Evolutionary conservation across 2,888 invertebrate species (phyloP).

Genomic region (Aporophyla lueneburgensis): DNA sequence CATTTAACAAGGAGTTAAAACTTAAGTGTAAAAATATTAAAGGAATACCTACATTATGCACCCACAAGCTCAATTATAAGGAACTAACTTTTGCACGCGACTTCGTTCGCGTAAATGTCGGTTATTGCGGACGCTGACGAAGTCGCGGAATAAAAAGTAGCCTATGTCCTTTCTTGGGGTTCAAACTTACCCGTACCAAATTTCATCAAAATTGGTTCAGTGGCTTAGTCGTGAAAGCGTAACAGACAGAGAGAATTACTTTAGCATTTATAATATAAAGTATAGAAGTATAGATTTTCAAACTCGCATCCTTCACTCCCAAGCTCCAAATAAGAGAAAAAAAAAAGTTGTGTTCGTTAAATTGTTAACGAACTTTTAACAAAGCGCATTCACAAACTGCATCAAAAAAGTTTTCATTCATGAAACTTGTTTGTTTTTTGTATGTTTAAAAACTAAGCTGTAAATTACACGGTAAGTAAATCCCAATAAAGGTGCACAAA

Average conservation of each 20-base stretch:
- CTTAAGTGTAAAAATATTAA: no score
- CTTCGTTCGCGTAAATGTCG: no score
- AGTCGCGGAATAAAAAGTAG: no score
- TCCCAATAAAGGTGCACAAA: slow-evolving; percentile 55
- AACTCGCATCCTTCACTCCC: not conserved
- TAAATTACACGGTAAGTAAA: slow-evolving; percentile 83
- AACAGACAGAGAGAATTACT: no score
- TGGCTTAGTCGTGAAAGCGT: no score
- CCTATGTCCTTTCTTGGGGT: no score
- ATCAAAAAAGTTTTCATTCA: slow-evolving; percentile 35
- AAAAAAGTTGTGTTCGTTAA: slow-evolving; percentile 13
- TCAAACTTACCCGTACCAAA: no score
- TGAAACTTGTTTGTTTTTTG: slow-evolving; percentile 44
- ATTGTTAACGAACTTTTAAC: slow-evolving; percentile 51
- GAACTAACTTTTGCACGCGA: no score
- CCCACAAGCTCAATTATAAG: not conserved
- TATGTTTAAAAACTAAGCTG: slow-evolving; percentile 65
- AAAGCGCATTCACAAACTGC: slow-evolving; percentile 30
- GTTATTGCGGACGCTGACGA: no score
- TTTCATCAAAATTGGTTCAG: no score
- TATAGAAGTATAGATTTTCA: not conserved
- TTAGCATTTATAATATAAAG: no score
- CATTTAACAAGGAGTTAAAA: not conserved
- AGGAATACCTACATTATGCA: not conserved
- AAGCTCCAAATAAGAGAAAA: not conserved